phyloP scores from a whole-genome alignment of 1,140 invertebrate genomes.

The Drosophila sulfurigaster region DNA sequence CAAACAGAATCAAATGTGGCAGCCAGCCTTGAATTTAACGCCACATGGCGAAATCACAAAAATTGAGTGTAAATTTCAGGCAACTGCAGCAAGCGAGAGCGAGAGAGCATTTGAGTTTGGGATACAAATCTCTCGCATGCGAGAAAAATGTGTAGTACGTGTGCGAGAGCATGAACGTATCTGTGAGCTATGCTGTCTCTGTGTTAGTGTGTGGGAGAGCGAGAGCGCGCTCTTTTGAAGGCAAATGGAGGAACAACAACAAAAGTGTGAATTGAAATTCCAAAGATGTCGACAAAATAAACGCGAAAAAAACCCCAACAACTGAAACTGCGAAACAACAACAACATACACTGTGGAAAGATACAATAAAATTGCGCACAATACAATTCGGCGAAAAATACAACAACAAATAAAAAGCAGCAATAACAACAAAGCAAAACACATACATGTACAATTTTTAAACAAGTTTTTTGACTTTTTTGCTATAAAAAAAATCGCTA shows the following conservation, averaged over 20 bases:
- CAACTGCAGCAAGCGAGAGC: constrained; percentile 3
- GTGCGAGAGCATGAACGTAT: constrained; percentile 55
- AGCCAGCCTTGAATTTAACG: constrained; percentile 58
- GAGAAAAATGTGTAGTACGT: constrained; percentile 60
- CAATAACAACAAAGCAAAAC: constrained; percentile 16
- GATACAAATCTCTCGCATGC: constrained; percentile 61
- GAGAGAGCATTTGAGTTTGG: constrained; percentile 3
- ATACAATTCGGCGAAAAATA: constrained; percentile 74
- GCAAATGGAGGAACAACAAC: constrained; percentile 64
- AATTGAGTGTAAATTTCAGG: constrained; percentile 22
- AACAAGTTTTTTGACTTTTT: constrained; percentile 70
- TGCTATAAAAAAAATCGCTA: constrained; percentile 18
- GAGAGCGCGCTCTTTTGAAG: constrained; percentile 42
- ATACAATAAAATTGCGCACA: constrained; percentile 79
- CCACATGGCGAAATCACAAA: constrained; percentile 32
- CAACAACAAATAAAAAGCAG: constrained; percentile 30
- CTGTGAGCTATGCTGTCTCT: constrained; percentile 54
- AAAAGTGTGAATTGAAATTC: constrained; percentile 84
- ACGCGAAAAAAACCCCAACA: constrained; percentile 50
- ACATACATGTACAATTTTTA: constrained; percentile 57
- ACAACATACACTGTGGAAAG: constrained; percentile 59
- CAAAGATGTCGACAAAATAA: constrained; percentile 82
- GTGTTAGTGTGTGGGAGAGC: constrained; percentile 4
- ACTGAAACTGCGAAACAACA: constrained; percentile 52
- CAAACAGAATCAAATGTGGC: constrained; percentile 56